Conservation (phyloP, 1,140 invertebrate species). For the Eciton burchellii region DNA sequence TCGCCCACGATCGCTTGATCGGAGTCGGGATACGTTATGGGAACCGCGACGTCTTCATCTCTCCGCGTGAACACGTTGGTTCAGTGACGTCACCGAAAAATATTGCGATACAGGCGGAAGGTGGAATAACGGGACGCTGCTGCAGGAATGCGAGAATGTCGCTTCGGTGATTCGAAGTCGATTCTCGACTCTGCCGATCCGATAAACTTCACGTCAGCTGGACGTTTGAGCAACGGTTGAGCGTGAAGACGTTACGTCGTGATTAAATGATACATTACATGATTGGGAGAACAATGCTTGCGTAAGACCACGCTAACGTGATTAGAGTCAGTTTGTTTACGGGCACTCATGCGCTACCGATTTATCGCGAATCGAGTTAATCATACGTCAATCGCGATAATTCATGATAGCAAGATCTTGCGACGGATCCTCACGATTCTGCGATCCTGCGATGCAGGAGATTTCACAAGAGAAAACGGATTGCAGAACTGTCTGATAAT, state of each 20-base stretch:
- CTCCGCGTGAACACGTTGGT: not conserved
- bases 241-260: too few species aligned
- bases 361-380: not conserved
- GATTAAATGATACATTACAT: too few species aligned
- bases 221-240: too few species aligned
- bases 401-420: slow-evolving; percentile 19
- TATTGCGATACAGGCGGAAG: not conserved
- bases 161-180: too few species aligned
- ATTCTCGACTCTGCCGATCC: too few species aligned
- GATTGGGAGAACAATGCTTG: not conserved
- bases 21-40: not conserved
- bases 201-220: too few species aligned
- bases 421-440: too few species aligned
- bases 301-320: not conserved
- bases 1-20: not conserved
- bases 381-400: not conserved
- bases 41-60: not conserved
- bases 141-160: too few species aligned
- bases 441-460: too few species aligned
- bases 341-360: not conserved
- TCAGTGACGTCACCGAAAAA: slow-evolving; percentile 12
- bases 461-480: slow-evolving; percentile 5
- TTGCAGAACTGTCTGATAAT: not conserved
- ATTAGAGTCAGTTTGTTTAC: not conserved
- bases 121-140: not conserved